Conservation (phyloP, 2,113 vertebrate species). For the Thinocorus orbignyianus region DNA sequence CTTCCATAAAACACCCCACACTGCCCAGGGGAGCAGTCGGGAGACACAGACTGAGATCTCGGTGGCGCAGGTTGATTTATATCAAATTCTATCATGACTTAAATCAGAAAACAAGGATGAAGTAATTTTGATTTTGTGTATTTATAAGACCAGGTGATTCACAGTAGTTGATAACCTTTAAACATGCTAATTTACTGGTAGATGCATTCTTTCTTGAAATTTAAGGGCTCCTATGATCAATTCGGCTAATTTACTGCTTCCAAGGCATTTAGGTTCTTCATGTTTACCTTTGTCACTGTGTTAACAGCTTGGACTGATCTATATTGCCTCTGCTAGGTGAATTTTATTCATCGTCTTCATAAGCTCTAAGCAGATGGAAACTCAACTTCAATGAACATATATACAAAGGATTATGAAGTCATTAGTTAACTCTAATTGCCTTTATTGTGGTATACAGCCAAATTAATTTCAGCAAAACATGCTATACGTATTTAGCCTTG, state of each 20-base stretch:
- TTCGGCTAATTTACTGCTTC: background rate
- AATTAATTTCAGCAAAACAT: background rate
- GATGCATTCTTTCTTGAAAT: background rate
- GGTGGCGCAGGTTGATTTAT: background rate
- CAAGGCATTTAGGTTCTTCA: background rate
- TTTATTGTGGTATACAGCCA: background rate
- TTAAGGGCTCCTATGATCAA: background rate
- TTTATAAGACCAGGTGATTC: background rate
- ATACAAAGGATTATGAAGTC: background rate
- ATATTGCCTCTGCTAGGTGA: background rate
- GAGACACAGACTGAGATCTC: background rate
- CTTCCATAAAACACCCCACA: background rate
- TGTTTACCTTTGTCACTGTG: background rate
- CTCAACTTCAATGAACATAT: background rate
- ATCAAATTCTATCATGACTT: background rate
- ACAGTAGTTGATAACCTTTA: background rate
- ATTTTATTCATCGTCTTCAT: background rate
- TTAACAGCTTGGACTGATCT: background rate
- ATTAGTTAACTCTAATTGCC: background rate
- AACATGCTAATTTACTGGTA: background rate
- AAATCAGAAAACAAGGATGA: background rate
- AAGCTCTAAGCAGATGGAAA: background rate
- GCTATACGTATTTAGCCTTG: background rate
- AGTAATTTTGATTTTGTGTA: background rate
- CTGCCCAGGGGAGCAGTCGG: fast-evolving